phyloP scores from a whole-genome alignment of 2,888 invertebrate species.

The Cacoxenus indagator region DNA sequence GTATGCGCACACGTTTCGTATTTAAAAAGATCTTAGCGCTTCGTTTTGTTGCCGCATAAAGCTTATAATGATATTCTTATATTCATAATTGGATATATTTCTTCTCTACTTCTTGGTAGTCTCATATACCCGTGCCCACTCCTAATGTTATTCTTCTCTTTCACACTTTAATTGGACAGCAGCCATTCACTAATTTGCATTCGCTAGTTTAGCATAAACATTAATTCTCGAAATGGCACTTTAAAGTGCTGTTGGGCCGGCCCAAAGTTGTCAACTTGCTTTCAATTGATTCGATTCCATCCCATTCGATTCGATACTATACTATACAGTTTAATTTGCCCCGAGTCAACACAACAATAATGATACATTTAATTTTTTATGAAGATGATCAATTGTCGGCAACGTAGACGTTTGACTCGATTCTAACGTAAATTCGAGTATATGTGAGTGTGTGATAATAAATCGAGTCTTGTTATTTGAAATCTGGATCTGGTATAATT shows the following conservation, averaged over 20 bases:
- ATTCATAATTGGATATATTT: conserved; percentile 35
- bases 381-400: conserved; percentile 19
- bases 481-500: background rate
- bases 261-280: background rate
- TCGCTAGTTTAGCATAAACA: conserved; percentile 55
- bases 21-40: conserved; percentile 29
- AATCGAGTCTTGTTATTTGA: background rate
- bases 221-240: conserved; percentile 59
- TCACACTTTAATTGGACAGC: conserved; percentile 6
- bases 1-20: background rate
- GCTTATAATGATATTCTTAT: conserved; percentile 42
- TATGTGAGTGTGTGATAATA: background rate
- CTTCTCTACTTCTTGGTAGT: conserved; percentile 37
- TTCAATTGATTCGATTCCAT: background rate
- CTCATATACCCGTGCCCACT: conserved; percentile 27
- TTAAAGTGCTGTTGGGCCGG: conserved; percentile 45
- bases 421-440: conserved; percentile 22
- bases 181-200: conserved; percentile 65
- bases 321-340: background rate
- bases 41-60: conserved; percentile 34
- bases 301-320: background rate
- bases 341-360: background rate
- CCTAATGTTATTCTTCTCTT: background rate
- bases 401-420: conserved; percentile 26
- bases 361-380: background rate